These are phyloP conservation scores for Acropora yongei DNA, from an alignment of 64 coral and sea anemone species.

Conservation along the genomic window DNA sequence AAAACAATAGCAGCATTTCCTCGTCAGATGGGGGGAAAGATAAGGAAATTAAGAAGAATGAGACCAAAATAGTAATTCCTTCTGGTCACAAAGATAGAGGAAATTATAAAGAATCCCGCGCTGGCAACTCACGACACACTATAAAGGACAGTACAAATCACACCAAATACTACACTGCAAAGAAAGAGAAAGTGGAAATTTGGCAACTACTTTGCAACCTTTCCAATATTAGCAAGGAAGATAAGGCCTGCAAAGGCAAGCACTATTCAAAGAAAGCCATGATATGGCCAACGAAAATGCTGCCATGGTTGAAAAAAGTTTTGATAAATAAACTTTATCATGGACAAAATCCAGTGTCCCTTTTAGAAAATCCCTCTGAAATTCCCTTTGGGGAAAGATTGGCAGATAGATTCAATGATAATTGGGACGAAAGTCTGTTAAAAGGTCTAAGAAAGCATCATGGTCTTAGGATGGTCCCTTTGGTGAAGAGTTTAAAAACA, in stretches of 20 bases:
- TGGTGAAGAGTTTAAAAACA: constrained; percentile 74
- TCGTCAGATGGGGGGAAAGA: background rate
- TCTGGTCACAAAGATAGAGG: background rate
- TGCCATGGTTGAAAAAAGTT: constrained; percentile 80
- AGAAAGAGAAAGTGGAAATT: constrained; percentile 2
- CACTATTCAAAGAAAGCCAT: constrained; percentile 87
- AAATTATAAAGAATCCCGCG: background rate
- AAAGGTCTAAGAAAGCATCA: constrained; percentile 32
- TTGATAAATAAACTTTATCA: constrained; percentile 69
- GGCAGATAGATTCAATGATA: constrained; percentile 67
- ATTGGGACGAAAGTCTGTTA: constrained; percentile 67
- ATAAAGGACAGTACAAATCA: background rate
- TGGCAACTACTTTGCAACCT: background rate
- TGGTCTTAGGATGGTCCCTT: constrained; percentile 69
- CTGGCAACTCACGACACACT: too few relatives aligned
- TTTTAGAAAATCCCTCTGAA: constrained; percentile 54
- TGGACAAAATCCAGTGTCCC: constrained; percentile 26
- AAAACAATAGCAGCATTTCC: background rate
- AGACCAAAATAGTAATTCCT: background rate
- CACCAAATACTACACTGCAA: background rate
- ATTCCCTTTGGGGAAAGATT: background rate
- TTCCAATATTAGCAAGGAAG: constrained; percentile 11
- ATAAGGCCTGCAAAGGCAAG: constrained; percentile 10
- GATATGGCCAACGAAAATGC: constrained; percentile 97
- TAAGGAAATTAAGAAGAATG: background rate